These are phyloP conservation scores for Agelas oroides DNA, from an alignment of 37 sponge, comb jelly and placozoan genomes.

Conservation along the genomic window DNA sequence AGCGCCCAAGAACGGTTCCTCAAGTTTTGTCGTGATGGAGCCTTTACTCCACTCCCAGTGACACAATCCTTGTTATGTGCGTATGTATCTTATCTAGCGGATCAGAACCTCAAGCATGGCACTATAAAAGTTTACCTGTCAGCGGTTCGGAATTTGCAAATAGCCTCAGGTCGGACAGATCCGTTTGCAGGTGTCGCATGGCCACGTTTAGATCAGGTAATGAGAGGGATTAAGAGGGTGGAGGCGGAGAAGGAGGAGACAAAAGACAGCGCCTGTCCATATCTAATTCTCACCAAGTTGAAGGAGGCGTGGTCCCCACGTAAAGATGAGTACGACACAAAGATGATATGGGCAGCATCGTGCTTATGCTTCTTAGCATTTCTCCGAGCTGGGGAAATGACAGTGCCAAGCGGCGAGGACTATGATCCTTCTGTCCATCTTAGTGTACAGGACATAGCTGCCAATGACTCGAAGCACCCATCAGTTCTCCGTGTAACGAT, in stretches of 20 bases:
- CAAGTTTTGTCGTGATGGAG: not conserved
- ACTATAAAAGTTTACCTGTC: conserved; percentile 49
- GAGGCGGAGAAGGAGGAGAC: not conserved
- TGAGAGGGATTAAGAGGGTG: not conserved
- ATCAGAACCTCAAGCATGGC: not conserved
- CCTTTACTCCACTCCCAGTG: not conserved
- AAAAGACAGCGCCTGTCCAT: too few relatives aligned
- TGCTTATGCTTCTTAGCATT: not conserved
- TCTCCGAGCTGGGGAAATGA: not conserved
- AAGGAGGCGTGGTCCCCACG: not conserved
- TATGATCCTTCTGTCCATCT: not conserved
- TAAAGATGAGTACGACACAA: not conserved
- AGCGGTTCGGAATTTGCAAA: not conserved
- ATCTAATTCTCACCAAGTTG: not conserved
- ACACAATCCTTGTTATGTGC: conserved; percentile 1
- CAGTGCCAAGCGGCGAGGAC: not conserved
- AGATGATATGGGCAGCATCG: not conserved
- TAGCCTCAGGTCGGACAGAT: not conserved
- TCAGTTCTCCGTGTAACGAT: too few relatives aligned
- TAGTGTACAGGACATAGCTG: not conserved
- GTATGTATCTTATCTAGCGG: conserved; percentile 39
- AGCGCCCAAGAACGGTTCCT: not conserved
- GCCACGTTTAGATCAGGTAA: not conserved
- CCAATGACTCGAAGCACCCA: not conserved
- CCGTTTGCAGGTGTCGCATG: not conserved